Evolutionary conservation across 92 coral and sea anemone genomes (phyloP).

Genomic region (Porites evermanni): DNA sequence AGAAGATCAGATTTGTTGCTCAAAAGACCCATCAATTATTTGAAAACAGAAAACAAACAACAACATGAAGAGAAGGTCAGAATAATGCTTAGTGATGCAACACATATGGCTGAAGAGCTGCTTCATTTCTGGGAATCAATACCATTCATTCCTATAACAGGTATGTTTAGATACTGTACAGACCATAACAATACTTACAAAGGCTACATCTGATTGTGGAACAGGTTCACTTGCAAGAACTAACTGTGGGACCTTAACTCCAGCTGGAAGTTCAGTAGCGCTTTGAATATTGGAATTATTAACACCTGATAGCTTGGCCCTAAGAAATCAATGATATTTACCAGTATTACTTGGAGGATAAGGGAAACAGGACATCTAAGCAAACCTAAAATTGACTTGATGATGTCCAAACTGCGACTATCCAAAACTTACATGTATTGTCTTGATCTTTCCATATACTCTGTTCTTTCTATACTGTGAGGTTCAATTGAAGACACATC

Average conservation of each 20-base stretch:
- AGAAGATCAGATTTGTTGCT: too few relatives aligned
- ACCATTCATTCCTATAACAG: too few relatives aligned
- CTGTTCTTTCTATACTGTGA: conserved; percentile 97
- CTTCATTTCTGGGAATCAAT: too few relatives aligned
- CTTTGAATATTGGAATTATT: conserved; percentile 63
- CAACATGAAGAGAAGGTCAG: too few relatives aligned
- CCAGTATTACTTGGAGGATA: not conserved
- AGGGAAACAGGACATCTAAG: not conserved
- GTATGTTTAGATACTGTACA: too few relatives aligned
- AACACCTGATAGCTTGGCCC: conserved; percentile 77
- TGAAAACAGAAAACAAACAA: too few relatives aligned
- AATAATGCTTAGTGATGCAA: too few relatives aligned
- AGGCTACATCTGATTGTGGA: conserved; percentile 77
- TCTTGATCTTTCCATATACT: conserved; percentile 95
- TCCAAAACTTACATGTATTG: conserved; percentile 85
- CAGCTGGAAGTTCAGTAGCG: conserved; percentile 74
- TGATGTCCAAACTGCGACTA: not conserved
- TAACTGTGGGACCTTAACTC: conserved; percentile 85
- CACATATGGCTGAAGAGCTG: too few relatives aligned
- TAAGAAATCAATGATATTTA: conserved; percentile 12
- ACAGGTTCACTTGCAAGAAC: conserved; percentile 90
- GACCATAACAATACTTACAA: conserved; percentile 70
- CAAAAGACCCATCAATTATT: too few relatives aligned
- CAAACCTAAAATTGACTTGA: not conserved
- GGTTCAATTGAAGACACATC: conserved; percentile 98